Evolutionary conservation across 2,888 invertebrate genomes (phyloP).

Genomic region (Diploptera punctata): DNA sequence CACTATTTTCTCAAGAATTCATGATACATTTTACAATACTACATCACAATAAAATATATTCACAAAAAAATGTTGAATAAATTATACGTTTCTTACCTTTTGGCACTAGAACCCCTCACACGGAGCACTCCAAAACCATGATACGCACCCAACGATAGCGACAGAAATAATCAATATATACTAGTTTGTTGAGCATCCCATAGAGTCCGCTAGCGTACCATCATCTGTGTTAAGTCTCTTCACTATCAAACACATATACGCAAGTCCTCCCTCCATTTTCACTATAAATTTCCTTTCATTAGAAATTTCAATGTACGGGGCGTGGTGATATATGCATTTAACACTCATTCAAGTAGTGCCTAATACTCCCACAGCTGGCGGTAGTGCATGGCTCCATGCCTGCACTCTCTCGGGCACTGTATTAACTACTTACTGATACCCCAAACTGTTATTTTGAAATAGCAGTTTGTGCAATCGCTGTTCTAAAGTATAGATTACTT

Average conservation of each 20-base stretch:
- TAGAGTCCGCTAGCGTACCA: constrained; percentile 25
- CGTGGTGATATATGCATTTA: neutral
- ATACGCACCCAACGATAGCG: neutral
- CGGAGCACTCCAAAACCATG: constrained; percentile 32
- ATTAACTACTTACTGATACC: too few relatives aligned
- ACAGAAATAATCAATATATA: constrained; percentile 39
- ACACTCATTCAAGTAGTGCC: constrained; percentile 10
- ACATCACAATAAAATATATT: too few relatives aligned
- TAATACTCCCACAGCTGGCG: constrained; percentile 1
- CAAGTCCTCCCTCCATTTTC: neutral
- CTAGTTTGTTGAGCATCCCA: constrained; percentile 16
- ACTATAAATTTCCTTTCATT: neutral
- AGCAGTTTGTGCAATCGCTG: too few relatives aligned
- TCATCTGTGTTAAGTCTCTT: neutral
- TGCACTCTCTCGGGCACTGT: too few relatives aligned
- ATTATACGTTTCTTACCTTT: constrained; percentile 21
- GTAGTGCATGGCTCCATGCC: neutral
- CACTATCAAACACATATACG: neutral
- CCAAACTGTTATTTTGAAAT: too few relatives aligned
- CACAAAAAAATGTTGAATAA: too few relatives aligned
- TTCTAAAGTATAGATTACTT: too few relatives aligned
- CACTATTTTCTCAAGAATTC: too few relatives aligned
- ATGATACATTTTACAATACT: too few relatives aligned
- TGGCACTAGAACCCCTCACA: neutral
- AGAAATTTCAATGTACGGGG: constrained; percentile 15